phyloP scores from a whole-genome alignment of 2,888 invertebrate genomes.

The Callinectes sapidus region DNA sequence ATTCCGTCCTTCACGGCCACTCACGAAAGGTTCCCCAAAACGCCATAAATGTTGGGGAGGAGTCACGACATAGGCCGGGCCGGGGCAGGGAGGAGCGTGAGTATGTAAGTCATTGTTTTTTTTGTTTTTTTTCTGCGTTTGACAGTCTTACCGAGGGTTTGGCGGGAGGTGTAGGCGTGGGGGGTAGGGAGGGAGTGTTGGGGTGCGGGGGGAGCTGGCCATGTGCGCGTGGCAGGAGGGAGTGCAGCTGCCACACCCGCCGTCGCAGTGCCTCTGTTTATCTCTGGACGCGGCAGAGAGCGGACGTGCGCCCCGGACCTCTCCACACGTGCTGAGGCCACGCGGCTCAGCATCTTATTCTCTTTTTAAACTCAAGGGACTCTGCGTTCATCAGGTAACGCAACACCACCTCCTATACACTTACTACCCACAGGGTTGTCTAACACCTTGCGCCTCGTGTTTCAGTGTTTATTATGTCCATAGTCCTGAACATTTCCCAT shows the following conservation, averaged over 20 bases:
- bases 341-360: neutral
- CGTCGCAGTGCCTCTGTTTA: neutral
- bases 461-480: neutral
- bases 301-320: neutral
- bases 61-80: neutral
- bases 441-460: neutral
- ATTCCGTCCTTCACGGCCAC: neutral
- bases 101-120: neutral
- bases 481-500: no score
- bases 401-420: neutral
- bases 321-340: neutral
- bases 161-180: neutral
- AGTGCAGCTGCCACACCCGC: neutral
- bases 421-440: neutral
- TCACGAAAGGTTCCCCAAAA: neutral
- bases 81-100: neutral
- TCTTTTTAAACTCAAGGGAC: neutral
- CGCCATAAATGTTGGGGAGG: neutral
- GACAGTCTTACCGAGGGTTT: neutral
- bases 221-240: neutral
- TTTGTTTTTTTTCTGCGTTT: neutral
- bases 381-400: neutral
- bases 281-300: constrained; percentile 3
- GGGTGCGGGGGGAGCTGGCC: neutral
- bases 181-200: neutral